Evolutionary conservation across 1,140 invertebrate species (phyloP), one percentile per base, ranked within the genome.

Genomic region (Eupristina koningsbergeri): DNA sequence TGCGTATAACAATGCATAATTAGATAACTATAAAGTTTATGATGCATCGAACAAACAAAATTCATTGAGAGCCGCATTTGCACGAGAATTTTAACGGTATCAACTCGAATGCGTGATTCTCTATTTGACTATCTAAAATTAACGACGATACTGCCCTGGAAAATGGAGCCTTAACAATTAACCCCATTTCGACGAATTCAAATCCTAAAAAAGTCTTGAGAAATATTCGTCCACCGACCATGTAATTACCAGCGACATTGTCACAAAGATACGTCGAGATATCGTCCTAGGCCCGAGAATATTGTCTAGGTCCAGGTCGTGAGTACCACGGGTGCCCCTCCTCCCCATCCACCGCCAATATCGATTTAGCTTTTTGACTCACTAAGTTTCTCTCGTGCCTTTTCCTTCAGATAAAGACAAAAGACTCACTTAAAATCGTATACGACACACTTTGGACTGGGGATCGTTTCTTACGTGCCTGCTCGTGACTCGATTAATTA

Each of bases 401-500:
- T 41, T 29, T 75, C 19, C 50, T 47, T 47, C 8, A 17, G 8
- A 22, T 31, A 71, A 79, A 58, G 8, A 22, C 45, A 71, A 79
- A 58, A 26, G 7, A 19, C 22, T 58, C 53, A 9, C 26, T 58
- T 26, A 26, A 22, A 58, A 22, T 26, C 53, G 53, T 31, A 29
- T 3, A 19, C n/a, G 75, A 39, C 34, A 61, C 36, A 45, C 39
- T 64, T 64, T 26, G 5, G 41, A 11, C 41, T 11, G 6, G 41
- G 41, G 45, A 34, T 26, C 64, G 67, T 61, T 50, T 26, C 29
- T 34, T 36, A 22, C 13, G 67, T 50, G 64, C 64, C 15, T 53
- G 36, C 26, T 84, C 83, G 83, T 79, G 83, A 84, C 83, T 80
- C 77, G 83, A 84, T 84, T 84, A 84, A 84, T 84, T 84, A 84